These are phyloP conservation scores for Gortyna flavago DNA, from an alignment of 2,888 invertebrate genomes.

Conservation along the genomic window DNA sequence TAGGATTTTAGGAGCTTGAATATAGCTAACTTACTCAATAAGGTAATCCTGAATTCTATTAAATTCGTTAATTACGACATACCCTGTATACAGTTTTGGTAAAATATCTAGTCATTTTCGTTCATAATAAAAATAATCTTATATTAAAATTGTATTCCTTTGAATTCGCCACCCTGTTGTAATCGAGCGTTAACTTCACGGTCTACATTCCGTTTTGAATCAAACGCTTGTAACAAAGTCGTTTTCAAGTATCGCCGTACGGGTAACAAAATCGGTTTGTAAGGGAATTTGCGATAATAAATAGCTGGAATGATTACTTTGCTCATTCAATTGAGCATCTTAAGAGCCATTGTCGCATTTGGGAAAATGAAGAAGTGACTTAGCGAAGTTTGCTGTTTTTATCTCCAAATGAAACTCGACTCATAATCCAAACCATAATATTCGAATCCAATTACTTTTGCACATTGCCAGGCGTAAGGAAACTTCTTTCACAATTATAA, in stretches of 20 bases:
- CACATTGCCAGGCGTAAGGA: neutral
- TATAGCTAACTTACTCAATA: neutral
- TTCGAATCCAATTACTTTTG: neutral
- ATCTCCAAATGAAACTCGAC: neutral
- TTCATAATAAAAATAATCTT: neutral
- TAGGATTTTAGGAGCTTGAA: no score
- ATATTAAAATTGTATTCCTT: neutral
- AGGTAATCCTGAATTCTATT: neutral
- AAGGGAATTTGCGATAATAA: neutral
- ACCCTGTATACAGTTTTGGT: no score
- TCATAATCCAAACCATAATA: neutral
- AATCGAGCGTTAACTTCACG: conserved; percentile 2
- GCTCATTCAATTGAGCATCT: neutral
- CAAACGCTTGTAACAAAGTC: neutral
- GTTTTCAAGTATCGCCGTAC: neutral
- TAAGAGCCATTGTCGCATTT: neutral
- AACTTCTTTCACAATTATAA: neutral
- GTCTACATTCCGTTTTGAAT: neutral
- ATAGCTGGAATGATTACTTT: neutral
- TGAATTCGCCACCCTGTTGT: neutral
- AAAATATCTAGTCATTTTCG: neutral
- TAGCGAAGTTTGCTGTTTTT: neutral
- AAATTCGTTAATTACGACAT: no score
- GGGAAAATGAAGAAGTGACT: neutral
- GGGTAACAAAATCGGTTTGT: neutral